Evolutionary conservation across 2,797 vertebrate species (phyloP).

Genomic region (Hippocampus kuda): DNA sequence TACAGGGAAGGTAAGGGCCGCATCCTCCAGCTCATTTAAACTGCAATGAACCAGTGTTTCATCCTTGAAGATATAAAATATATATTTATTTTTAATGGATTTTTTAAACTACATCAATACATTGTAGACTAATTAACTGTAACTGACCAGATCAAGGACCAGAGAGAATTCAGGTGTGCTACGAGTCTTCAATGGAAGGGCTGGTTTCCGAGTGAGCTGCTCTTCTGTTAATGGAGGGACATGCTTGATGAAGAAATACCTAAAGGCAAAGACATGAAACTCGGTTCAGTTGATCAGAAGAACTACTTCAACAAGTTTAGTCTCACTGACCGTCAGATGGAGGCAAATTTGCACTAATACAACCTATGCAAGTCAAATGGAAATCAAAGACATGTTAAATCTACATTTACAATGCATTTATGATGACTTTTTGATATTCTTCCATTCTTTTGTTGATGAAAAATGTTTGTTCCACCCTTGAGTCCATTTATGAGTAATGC

Average conservation of each 20-base stretch:
- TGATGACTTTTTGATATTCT: too few relatives aligned
- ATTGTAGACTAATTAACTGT: background rate
- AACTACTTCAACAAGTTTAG: background rate
- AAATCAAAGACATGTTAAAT: too few relatives aligned
- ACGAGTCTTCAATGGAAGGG: slow-evolving; percentile 93
- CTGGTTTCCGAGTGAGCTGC: slow-evolving; percentile 95
- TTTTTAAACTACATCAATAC: background rate
- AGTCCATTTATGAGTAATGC: too few relatives aligned
- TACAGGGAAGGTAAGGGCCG: slow-evolving; percentile 95
- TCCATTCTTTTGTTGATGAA: too few relatives aligned
- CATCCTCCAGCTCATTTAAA: slow-evolving; percentile 95
- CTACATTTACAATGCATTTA: too few relatives aligned
- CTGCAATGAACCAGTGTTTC: slow-evolving; percentile 98
- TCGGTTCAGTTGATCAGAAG: background rate
- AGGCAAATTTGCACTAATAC: too few relatives aligned
- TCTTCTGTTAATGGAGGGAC: slow-evolving; percentile 96
- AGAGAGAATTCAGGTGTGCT: slow-evolving; percentile 98
- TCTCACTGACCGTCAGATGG: too few relatives aligned
- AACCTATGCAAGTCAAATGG: too few relatives aligned
- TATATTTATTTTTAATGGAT: background rate
- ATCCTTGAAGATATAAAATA: slow-evolving; percentile 65
- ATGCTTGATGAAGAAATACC: slow-evolving; percentile 99
- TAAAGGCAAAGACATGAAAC: slow-evolving; percentile 46
- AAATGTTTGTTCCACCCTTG: too few relatives aligned
- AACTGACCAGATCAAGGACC: slow-evolving; percentile 89